These are phyloP conservation scores for Anastrepha obliqua DNA, from an alignment of 1,140 invertebrate species.

Conservation along the genomic window DNA sequence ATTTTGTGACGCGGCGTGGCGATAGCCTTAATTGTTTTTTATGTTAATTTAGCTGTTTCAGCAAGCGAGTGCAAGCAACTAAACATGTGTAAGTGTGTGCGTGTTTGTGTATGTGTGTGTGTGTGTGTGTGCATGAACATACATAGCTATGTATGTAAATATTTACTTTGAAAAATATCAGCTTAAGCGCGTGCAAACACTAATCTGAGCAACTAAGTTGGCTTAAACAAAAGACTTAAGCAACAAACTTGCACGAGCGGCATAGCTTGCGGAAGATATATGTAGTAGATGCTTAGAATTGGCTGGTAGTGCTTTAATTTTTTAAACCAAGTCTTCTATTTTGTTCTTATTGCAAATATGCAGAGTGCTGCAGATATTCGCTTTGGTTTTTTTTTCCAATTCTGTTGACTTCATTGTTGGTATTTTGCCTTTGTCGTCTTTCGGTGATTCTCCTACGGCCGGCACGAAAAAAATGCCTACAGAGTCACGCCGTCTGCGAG, in stretches of 20 bases:
- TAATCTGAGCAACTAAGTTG: neutral
- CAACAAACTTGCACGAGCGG: neutral
- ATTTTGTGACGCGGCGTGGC: conserved; percentile 20
- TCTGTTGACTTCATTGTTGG: too few relatives aligned
- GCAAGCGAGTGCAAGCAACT: neutral
- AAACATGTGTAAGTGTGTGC: neutral
- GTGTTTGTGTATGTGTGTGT: neutral
- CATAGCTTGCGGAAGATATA: neutral
- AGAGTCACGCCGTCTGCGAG: conserved; percentile 3
- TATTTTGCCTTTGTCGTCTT: too few relatives aligned
- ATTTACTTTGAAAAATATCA: neutral
- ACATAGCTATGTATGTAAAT: neutral
- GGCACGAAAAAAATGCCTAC: neutral
- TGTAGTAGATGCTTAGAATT: neutral
- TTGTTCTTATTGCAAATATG: too few relatives aligned
- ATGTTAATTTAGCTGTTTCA: conserved; percentile 47
- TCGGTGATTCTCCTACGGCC: too few relatives aligned
- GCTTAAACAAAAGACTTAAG: conserved; percentile 46
- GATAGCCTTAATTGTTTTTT: conserved; percentile 56
- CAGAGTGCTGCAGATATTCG: too few relatives aligned
- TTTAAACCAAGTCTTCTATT: neutral
- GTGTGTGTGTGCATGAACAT: neutral
- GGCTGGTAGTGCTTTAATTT: neutral
- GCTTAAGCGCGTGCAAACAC: neutral
- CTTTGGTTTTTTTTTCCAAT: too few relatives aligned